Conservation (phyloP, 2,888 invertebrate species). For the Aethes cnicana region DNA sequence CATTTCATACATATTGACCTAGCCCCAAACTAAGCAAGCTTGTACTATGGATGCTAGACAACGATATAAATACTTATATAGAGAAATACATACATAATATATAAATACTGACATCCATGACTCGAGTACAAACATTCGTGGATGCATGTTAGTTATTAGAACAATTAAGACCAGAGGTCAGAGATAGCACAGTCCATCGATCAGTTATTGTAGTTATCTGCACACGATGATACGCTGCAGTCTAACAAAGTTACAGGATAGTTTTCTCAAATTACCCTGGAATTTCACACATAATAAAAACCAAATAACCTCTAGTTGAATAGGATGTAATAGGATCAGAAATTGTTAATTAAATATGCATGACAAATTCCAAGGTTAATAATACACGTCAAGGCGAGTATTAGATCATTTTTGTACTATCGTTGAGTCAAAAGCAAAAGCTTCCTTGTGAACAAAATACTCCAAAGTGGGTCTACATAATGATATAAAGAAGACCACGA, state of each 20-base stretch:
- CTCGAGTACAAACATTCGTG: no score
- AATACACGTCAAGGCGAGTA: constrained; percentile 21
- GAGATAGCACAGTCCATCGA: constrained; percentile 52
- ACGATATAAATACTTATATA: no score
- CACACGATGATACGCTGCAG: constrained; percentile 4
- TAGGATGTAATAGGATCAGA: constrained; percentile 1
- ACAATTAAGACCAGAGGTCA: constrained; percentile 56
- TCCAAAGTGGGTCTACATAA: no score
- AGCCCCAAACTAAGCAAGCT: no score
- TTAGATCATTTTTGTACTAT: constrained; percentile 12
- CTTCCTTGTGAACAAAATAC: constrained; percentile 20
- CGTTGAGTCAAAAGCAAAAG: constrained; percentile 1
- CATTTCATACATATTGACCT: no score
- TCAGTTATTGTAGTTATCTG: constrained; percentile 43
- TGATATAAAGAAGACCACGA: no score
- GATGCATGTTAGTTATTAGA: constrained; percentile 36
- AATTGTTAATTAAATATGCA: constrained; percentile 13
- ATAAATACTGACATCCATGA: no score
- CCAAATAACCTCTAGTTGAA: no score
- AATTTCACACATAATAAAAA: no score
- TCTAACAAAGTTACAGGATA: neutral
- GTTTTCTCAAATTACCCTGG: no score
- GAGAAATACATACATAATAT: no score
- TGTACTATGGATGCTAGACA: no score
- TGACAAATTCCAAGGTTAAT: constrained; percentile 25